Evolutionary conservation across 2,113 vertebrate species (phyloP).

Genomic region (Carassius gibelio): DNA sequence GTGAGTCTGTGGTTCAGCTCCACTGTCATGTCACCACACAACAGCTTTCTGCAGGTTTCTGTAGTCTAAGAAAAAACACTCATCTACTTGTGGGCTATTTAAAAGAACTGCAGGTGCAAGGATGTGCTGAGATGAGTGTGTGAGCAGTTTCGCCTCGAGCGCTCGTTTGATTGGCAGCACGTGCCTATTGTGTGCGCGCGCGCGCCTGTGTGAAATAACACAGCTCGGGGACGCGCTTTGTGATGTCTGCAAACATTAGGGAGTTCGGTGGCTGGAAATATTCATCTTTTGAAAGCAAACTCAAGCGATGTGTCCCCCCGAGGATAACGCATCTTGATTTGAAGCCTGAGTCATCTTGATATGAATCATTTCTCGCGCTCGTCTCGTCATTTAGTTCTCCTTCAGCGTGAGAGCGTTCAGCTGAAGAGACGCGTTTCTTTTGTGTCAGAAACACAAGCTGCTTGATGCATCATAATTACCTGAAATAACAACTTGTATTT

Average conservation of each 20-base stretch:
- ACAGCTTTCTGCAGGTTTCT: slow-evolving; percentile 61
- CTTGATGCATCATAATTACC: neutral
- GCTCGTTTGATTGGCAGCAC: too few species aligned
- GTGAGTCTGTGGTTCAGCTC: slow-evolving; percentile 36
- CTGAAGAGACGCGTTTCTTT: neutral
- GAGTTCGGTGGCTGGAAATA: neutral
- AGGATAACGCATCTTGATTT: slow-evolving; percentile 6
- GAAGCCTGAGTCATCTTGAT: neutral
- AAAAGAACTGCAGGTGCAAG: slow-evolving; percentile 40
- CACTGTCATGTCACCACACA: neutral
- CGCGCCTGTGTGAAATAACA: neutral
- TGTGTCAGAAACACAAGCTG: neutral
- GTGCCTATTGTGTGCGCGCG: too few species aligned
- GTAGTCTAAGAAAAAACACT: slow-evolving; percentile 41
- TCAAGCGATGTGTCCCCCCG: neutral
- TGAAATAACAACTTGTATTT: neutral
- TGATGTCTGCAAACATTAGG: neutral
- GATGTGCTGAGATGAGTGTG: slow-evolving; percentile 1
- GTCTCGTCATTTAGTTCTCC: neutral
- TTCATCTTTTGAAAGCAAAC: neutral
- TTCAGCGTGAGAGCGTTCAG: neutral
- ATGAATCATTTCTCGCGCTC: neutral
- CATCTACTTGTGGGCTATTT: slow-evolving; percentile 42
- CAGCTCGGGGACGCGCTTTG: too few species aligned
- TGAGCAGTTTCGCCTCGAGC: neutral